A percentile compares a stretch with the other conserved stretches of the same genome.
phyloP scores from a whole-genome alignment of 2,888 invertebrate genomes.

The Aromia moschata region DNA sequence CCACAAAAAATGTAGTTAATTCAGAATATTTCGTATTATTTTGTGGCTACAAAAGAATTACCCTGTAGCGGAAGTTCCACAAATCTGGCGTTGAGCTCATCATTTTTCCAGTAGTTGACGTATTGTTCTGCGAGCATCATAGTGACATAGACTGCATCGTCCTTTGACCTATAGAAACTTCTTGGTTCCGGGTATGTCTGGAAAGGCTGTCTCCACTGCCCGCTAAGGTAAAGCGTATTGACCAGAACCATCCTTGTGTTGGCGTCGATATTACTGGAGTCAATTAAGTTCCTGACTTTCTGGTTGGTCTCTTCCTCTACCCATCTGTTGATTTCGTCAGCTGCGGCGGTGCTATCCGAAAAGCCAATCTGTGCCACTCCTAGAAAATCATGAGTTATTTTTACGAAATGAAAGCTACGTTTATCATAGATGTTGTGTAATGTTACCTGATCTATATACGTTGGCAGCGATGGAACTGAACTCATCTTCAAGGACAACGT shows the following conservation, averaged over 20 bases:
- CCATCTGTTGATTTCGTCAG: constrained; percentile 56
- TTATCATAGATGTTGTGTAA: too few species aligned
- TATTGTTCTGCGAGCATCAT: constrained; percentile 48
- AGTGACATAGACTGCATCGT: constrained; percentile 45
- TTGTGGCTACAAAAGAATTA: too few species aligned
- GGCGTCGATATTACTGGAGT: constrained; percentile 39
- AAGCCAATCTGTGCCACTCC: constrained; percentile 64
- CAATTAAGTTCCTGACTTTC: constrained; percentile 53
- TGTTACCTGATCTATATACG: constrained; percentile 68
- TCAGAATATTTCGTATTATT: too few species aligned
- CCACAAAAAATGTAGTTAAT: background rate
- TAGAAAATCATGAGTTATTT: too few species aligned
- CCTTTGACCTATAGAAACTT: constrained; percentile 25
- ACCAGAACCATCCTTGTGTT: constrained; percentile 53
- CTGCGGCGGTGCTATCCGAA: constrained; percentile 38
- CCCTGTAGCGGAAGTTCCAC: constrained; percentile 53
- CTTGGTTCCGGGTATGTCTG: constrained; percentile 39
- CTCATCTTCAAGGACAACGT: constrained; percentile 65
- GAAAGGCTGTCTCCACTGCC: constrained; percentile 49
- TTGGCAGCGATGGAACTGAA: constrained; percentile 68
- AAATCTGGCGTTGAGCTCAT: constrained; percentile 50
- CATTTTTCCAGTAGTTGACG: constrained; percentile 51
- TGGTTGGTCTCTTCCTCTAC: constrained; percentile 56
- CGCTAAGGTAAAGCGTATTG: constrained; percentile 58
- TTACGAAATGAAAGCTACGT: too few species aligned